A percentile compares a stretch with the other conserved stretches of the same genome.
Evolutionary conservation across 1,140 invertebrate genomes (phyloP).

Genomic region (Ostrea denselamellosa): DNA sequence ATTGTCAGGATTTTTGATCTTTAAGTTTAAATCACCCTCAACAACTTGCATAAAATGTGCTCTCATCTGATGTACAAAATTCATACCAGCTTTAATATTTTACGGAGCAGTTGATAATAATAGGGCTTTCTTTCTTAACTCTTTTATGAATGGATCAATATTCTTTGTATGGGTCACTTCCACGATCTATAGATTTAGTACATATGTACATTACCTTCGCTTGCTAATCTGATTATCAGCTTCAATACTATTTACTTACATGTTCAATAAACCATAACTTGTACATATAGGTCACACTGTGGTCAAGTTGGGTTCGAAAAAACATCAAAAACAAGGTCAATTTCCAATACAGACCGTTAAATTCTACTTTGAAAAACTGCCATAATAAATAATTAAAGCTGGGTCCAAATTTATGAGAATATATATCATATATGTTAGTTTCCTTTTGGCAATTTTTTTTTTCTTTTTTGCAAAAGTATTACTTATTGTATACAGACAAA

Average conservation of each 20-base stretch:
- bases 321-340: background rate
- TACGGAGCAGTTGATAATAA: background rate
- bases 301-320: background rate
- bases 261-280: background rate
- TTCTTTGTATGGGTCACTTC: background rate
- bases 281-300: conserved; percentile 16
- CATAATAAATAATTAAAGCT: too few relatives aligned
- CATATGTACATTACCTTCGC: too few relatives aligned
- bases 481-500: too few relatives aligned
- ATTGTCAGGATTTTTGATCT: background rate
- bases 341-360: background rate
- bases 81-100: background rate
- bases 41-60: background rate
- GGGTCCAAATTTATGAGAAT: too few relatives aligned
- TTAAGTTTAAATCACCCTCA: background rate
- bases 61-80: background rate
- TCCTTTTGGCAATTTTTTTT: too few relatives aligned
- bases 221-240: conserved; percentile 15
- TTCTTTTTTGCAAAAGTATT: too few relatives aligned
- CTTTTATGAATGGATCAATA: background rate
- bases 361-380: background rate
- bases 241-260: background rate
- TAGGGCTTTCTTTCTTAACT: background rate
- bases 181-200: background rate
- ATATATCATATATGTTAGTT: too few relatives aligned